Evolutionary conservation across 1,140 invertebrate genomes (phyloP), one percentile per base, ranked within the genome.

Genomic region (Drosophila triauraria): DNA sequence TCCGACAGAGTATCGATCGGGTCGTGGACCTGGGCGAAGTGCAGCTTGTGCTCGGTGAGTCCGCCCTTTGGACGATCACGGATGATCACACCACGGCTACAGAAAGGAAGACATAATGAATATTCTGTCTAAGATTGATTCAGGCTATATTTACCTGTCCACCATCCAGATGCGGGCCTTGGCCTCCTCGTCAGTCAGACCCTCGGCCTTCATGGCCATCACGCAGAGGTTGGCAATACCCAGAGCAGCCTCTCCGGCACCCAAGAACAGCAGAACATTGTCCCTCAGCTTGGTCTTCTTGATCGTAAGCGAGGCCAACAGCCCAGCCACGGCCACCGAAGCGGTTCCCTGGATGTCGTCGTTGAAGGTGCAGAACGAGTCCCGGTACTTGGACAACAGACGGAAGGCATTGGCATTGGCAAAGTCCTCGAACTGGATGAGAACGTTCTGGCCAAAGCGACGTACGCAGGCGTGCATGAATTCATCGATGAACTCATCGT

Each of bases 271-370:
- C 74, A 99, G 96, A 5, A 94, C 95, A 82, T 99, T 97, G 3
- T 99, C 96, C 2, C 95, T 95, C 3, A 99, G 94, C 80, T 95
- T 95, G 4, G 95, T 97, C 50, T 96, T 95, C 5, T 98, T 99
- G 50, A 98, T 93, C 53, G 96, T 94, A 4, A 98, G 93, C 25
- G 97, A 96, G 23, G 98, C 97, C 43, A 99, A 92, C 25, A 99
- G 92, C 3, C 98, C 98, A 40, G 97, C 97, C 3, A 99, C 96
- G 12, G 98, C 98, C 15, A 99, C 98, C 10, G 97, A 95, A 5
- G 96, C 96, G 4, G 98, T 99, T 43, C 98, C 98, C 93, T 99
- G 98, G 91, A 99, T 99, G 90, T 99, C 98, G 92, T 99, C 98
- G 93, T 99, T 99, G 93, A 99, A 99, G 12, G 97, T 99, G 92